Base-by-base conservation (phyloP, 2,113 vertebrate genomes). In the Engraulis encrasicolus region DNA sequence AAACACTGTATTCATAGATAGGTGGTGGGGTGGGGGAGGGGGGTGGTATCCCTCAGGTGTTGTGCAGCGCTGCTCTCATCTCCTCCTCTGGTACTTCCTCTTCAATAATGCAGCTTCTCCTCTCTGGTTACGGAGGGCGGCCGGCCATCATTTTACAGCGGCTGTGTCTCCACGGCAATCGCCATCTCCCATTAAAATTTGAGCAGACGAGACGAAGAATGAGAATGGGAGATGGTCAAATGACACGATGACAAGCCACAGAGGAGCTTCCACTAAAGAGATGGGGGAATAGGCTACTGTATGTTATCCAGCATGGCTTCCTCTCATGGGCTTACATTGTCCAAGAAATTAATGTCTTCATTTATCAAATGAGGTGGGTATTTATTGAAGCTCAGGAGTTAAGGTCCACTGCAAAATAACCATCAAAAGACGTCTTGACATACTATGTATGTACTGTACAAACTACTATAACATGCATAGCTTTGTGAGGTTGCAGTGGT, bases 81-180 rank as follows among this genome's bases (percentile, higher is more conserved):
- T 83, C 40, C 80, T 79, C 50, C 82, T 78, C 80, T 71, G 61
- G 82, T 82, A 80, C 45, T 87, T 82, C 74, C 83, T 85, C 34
- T 77, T 58, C 54, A 87, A 87, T 87, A 82, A 87, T 84, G 81
- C 77, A 82, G 20, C 52, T 23, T 23, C 38, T 78, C 48, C 31
- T 34, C 58, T 84, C 81, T 83, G 66, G 61, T 50, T 80, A 61
- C 79, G 79, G 38, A 84, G 74, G 79, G 78, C 48, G 82, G 38
- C 82, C 81, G 49, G 81, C 31, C 79, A 71, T 45, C 52, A 31
- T 86, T 87, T 84, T 36, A n/a, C 81, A 84, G 80, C 84, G 38
- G 45, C 6, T 82, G 52, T 45, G 66, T 79, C 81, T 81, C 38
- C 49, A 78, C 82, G 36, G 34, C 34, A 40, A n/a, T 38, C 66